Percentiles rank a stretch among this genome's conserved stretches.
These are phyloP conservation scores for Lateolabrax maculatus DNA, from an alignment of 2,797 vertebrate species.

Conservation along the genomic window DNA sequence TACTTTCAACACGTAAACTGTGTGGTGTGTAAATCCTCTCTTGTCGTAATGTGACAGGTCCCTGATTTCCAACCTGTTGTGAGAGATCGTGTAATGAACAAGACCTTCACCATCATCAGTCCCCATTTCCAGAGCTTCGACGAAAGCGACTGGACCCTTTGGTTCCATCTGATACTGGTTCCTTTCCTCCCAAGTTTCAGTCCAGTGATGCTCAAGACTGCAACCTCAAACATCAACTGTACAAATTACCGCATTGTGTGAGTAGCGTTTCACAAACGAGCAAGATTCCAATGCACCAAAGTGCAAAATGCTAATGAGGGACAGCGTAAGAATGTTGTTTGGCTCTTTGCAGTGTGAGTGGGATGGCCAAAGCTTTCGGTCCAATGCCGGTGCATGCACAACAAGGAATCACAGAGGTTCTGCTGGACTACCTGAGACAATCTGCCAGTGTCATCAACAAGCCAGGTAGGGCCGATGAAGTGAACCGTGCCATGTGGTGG, in stretches of 20 bases:
- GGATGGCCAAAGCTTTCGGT: slow-evolving; percentile 35
- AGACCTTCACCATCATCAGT: slow-evolving; percentile 60
- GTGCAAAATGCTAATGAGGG: neutral
- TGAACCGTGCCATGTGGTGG: no score
- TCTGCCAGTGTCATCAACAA: slow-evolving; percentile 16
- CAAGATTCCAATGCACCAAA: no score
- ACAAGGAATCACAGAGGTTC: slow-evolving; percentile 23
- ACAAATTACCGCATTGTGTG: slow-evolving; percentile 69
- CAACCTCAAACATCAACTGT: slow-evolving; percentile 51
- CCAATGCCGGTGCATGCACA: slow-evolving; percentile 8
- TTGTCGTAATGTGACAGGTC: slow-evolving; percentile 38
- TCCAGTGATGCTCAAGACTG: slow-evolving; percentile 57
- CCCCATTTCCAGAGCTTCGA: neutral
- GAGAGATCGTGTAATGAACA: slow-evolving; percentile 62
- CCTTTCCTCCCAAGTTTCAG: slow-evolving; percentile 66
- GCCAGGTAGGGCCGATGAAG: slow-evolving; percentile 36
- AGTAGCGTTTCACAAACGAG: slow-evolving; percentile 19
- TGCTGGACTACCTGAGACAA: slow-evolving; percentile 47
- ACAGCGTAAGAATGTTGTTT: neutral
- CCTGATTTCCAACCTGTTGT: slow-evolving; percentile 46
- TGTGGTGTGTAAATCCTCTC: neutral
- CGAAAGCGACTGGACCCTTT: slow-evolving; percentile 21
- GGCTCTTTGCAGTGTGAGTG: slow-evolving; percentile 50
- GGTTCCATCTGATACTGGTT: slow-evolving; percentile 59
- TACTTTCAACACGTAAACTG: neutral